Percentiles rank a stretch among this genome's conserved stretches.
phyloP scores from a whole-genome alignment of 2,113 vertebrate species.

The Chaetodon auriga region DNA sequence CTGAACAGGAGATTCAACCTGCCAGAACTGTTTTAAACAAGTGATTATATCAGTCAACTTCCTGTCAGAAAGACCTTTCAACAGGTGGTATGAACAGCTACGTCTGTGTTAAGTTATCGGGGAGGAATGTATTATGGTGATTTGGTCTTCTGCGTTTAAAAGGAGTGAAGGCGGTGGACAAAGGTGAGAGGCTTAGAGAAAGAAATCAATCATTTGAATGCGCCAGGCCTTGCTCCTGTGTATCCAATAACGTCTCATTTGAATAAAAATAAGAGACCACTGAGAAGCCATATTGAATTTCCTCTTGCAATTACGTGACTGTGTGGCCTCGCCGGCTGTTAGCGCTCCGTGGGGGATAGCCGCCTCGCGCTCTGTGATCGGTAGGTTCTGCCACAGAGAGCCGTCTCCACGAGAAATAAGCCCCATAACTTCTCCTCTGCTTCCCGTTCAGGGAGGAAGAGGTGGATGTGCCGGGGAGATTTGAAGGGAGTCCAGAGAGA shows the following conservation, averaged over 20 bases:
- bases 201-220: constrained; percentile 66
- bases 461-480: not conserved
- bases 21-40: not conserved
- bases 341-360: constrained; percentile 55
- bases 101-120: not conserved
- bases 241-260: constrained; percentile 74
- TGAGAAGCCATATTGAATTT: constrained; percentile 73
- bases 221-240: constrained; percentile 50
- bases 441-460: constrained; percentile 15
- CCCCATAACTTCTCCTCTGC: constrained; percentile 30
- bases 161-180: constrained; percentile 4
- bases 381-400: constrained; percentile 40
- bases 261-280: constrained; percentile 73
- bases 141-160: constrained; percentile 49
- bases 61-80: not conserved
- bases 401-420: constrained; percentile 33
- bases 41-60: not conserved
- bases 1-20: not conserved
- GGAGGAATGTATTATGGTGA: constrained; percentile 3
- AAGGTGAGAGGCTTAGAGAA: constrained; percentile 42
- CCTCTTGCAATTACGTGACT: constrained; percentile 65
- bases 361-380: constrained; percentile 51
- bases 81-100: not conserved
- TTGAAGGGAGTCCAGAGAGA: not conserved
- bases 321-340: constrained; percentile 56